Evolutionary conservation across 2,888 invertebrate genomes (phyloP), one percentile per base, ranked within the genome.

Genomic region (Cyrtodaria siliqua): DNA sequence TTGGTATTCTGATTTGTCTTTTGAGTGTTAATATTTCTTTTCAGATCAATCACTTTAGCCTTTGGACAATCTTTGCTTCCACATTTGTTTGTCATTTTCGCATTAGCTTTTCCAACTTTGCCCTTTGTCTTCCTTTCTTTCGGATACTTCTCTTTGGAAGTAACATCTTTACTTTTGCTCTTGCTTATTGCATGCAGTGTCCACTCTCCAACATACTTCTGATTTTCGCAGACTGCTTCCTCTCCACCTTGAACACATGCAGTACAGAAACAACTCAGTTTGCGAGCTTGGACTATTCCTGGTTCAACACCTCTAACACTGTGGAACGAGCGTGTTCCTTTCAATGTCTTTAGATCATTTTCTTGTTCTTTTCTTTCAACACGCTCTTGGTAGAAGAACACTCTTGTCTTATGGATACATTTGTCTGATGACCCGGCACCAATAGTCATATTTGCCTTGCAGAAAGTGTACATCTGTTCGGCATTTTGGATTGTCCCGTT

Each of bases 361-460:
- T 3, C 2, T 23, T 2, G 40, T 26, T 49, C n/a, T 24, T 59
- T 59, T 67, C 23, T 33, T n/a, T 44, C 56, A 9, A 20, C 33
- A 14, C 26, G 49, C 62, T 14, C 42, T 26, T 23, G 44, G 63
- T 53, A 75, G 70, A 57, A 70, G 60, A 9, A 69, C 49, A 47
- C 69, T 64, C 49, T 53, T 69, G n/a, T n/a, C 16, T 70, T 75
- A 26, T 75, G 70, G 14, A 60, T 50, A 75, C 74, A 75, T 52
- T 74, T 68, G 2, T 16, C 23, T 18, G 16, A 26, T 27, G 16
- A 14, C 2, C 33, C 26, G 8, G 33, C 29, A n/a, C n/a, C n/a
- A n/a, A n/a, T n/a, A n/a, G n/a, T n/a, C n/a, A n/a, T n/a, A n/a
- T n/a, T n/a, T n/a, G n/a, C n/a, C n/a, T n/a, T n/a, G n/a, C n/a